Conservation (phyloP, 2,113 vertebrate genomes). For the Phaethon lepturus region DNA sequence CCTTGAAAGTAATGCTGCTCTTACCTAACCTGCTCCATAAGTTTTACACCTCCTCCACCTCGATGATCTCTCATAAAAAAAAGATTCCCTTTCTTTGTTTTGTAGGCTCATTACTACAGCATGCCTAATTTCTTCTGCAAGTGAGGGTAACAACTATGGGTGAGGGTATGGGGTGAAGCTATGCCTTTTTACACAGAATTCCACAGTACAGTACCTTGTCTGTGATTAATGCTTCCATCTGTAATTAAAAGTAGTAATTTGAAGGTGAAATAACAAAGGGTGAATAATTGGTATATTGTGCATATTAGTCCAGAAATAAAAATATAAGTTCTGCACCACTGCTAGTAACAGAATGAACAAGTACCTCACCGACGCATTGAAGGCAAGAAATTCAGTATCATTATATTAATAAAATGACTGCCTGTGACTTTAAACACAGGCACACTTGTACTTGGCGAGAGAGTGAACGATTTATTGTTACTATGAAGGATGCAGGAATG, state of each 20-base stretch:
- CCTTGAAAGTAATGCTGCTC: slow-evolving; percentile 3
- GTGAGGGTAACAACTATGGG: slow-evolving; percentile 16
- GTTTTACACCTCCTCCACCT: slow-evolving; percentile 47
- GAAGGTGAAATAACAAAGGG: not conserved
- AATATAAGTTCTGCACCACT: slow-evolving; percentile 72
- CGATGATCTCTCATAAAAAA: not conserved
- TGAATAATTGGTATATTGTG: not conserved
- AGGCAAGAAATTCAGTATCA: slow-evolving; percentile 55
- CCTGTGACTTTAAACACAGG: slow-evolving; percentile 56
- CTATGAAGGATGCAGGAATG: slow-evolving; percentile 47
- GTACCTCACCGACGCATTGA: slow-evolving; percentile 68
- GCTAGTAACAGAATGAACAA: slow-evolving; percentile 46
- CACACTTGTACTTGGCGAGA: slow-evolving; percentile 43
- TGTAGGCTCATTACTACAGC: not conserved
- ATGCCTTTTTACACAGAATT: slow-evolving; percentile 31
- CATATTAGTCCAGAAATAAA: not conserved
- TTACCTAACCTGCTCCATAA: slow-evolving; percentile 42
- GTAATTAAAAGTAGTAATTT: not conserved
- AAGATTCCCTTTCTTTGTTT: slow-evolving; percentile 43
- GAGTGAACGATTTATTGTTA: slow-evolving; percentile 50
- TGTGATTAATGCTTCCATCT: not conserved
- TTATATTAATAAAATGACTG: slow-evolving; percentile 58
- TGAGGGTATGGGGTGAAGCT: not conserved
- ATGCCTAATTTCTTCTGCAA: slow-evolving; percentile 52
- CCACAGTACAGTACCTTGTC: not conserved